Evolutionary conservation across 2,888 invertebrate genomes (phyloP), one percentile per base, ranked within the genome.

Genomic region (Rhabditoides inermis): DNA sequence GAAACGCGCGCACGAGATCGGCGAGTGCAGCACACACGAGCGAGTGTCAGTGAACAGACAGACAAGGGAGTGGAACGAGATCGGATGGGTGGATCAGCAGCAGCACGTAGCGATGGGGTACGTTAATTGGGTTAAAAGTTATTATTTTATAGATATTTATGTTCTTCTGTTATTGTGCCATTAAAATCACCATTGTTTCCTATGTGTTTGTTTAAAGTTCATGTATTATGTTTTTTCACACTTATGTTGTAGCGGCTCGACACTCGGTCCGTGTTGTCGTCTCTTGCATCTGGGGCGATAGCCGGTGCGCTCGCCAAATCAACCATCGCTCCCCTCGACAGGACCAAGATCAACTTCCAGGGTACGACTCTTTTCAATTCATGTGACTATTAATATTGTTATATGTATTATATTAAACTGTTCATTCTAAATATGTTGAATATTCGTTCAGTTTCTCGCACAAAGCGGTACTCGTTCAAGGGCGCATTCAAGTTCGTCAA

Each of bases 291-390:
- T 0, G 98, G 98, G 30, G 95, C 94, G 1, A 79, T 85, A 22
- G 95, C 98, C 27, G 98, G 98, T 22, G 91, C 90, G 2, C 60
- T 81, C 6, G 95, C 95, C 26, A 98, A 98, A 81, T 90, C 95
- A 0, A 84, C 85, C 44, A 95, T 98, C 68, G 98, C 98, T 2
- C 98, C 98, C 0, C 81, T 98, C 49, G 98, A 98, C 81, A 83
- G 98, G 58, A 88, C 94, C 60, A 98, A 98, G 83, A 98, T 98
- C 68, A 91, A 90, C 81, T 98, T 98, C 78, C 95, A 98, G 76
- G 76, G 75, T 75, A 40, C 7, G 45, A 15, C 45, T 37, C 18
- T 30, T 28, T 25, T 41, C 18, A 22, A 32, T 46, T 26, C 28
- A 48, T 27, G 5, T 40, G 26, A 23, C 18, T 18, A 12, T 42